phyloP scores from a whole-genome alignment of 2,797 vertebrate species.

The Kryptopterus vitreolus region DNA sequence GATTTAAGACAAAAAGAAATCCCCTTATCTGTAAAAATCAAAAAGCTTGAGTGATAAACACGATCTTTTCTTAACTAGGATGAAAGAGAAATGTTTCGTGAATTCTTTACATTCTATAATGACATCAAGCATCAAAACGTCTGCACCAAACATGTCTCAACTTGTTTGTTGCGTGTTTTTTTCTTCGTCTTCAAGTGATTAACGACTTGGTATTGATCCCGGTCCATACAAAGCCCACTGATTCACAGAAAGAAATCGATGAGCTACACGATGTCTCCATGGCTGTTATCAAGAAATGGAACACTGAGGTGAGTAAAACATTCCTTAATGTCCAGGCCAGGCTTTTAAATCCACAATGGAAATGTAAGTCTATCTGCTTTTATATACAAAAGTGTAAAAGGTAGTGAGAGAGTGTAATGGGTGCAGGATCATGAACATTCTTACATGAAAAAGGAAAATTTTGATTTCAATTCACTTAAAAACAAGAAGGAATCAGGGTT shows the following conservation, averaged over 20 bases:
- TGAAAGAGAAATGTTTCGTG: neutral
- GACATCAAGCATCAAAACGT: neutral
- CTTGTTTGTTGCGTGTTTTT: neutral
- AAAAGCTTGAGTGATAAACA: neutral
- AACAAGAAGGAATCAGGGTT: too few species aligned
- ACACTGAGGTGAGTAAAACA: constrained; percentile 64
- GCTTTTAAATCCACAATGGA: neutral
- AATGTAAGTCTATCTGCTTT: too few species aligned
- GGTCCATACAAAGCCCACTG: constrained; percentile 64
- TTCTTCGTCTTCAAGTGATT: constrained; percentile 63
- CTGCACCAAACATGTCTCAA: neutral
- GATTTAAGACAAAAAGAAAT: neutral
- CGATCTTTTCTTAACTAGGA: neutral
- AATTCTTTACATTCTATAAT: neutral
- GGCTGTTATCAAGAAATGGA: constrained; percentile 65
- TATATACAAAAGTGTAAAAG: too few species aligned
- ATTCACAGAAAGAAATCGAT: constrained; percentile 69
- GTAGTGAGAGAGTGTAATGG: too few species aligned
- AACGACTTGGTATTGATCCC: constrained; percentile 71
- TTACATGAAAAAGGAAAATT: too few species aligned
- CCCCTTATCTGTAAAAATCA: neutral
- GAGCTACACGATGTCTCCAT: constrained; percentile 69
- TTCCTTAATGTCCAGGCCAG: neutral
- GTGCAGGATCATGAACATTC: too few species aligned
- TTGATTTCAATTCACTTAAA: too few species aligned